Evolutionary conservation across 2,888 invertebrate species (phyloP).

Genomic region (Oxycera nigricornis): DNA sequence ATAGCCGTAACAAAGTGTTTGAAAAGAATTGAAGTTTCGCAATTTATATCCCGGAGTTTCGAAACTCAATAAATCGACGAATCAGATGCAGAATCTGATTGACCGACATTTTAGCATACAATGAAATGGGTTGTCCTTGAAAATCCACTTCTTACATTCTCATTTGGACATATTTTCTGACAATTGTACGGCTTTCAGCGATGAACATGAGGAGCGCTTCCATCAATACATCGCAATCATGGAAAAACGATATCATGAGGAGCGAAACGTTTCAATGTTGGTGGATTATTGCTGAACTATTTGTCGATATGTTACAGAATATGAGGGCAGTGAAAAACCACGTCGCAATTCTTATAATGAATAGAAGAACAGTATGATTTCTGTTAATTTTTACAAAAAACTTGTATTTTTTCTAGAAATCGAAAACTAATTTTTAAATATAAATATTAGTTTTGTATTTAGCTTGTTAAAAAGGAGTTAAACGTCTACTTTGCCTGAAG

Average conservation of each 20-base stretch:
- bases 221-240: conserved; percentile 56
- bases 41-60: no score
- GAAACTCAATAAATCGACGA: no score
- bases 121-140: not conserved
- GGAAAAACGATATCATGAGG: conserved; percentile 54
- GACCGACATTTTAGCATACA: not conserved
- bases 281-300: conserved; percentile 54
- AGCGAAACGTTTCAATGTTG: conserved; percentile 53
- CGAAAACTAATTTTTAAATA: not conserved
- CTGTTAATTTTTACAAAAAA: not conserved
- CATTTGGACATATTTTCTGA: not conserved
- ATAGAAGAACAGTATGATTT: not conserved
- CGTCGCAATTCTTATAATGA: not conserved
- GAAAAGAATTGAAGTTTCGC: no score
- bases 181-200: not conserved
- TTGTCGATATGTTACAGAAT: not conserved
- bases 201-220: conserved; percentile 53
- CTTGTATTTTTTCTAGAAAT: not conserved
- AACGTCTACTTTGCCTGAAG: not conserved
- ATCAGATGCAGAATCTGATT: no score
- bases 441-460: not conserved
- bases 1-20: no score
- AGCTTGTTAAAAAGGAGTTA: not conserved
- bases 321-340: conserved; percentile 1
- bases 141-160: not conserved